Conservation (phyloP, 1,140 invertebrate genomes). For the Camponotus floridanus region DNA sequence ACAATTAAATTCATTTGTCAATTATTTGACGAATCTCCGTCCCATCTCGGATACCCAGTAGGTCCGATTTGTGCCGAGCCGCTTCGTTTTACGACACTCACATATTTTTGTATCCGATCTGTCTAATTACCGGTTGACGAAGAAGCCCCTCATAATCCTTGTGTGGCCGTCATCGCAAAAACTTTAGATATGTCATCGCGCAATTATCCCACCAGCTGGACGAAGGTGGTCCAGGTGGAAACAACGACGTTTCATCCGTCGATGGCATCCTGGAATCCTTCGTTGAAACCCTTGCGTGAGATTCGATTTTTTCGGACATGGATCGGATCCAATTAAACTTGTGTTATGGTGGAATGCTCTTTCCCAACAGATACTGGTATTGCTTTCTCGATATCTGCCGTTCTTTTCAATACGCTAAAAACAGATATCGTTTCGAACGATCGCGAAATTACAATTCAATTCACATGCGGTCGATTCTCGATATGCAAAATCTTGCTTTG, state of each 20-base stretch:
- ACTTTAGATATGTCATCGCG: constrained; percentile 66
- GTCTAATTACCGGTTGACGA: constrained; percentile 71
- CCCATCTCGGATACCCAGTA: constrained; percentile 42
- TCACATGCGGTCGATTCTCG: background rate
- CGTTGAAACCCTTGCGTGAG: background rate
- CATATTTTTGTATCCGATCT: constrained; percentile 69
- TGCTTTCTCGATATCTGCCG: constrained; percentile 26
- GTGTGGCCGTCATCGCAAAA: constrained; percentile 69
- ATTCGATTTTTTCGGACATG: background rate
- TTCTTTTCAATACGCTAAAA: background rate
- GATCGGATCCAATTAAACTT: constrained; percentile 35
- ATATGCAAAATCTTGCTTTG: constrained; percentile 38
- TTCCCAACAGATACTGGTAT: constrained; percentile 30
- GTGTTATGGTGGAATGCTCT: constrained; percentile 58
- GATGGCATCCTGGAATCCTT: constrained; percentile 19
- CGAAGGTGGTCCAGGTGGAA: constrained; percentile 51
- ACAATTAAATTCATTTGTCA: constrained; percentile 82
- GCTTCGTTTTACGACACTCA: constrained; percentile 79
- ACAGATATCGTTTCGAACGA: constrained; percentile 7
- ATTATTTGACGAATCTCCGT: constrained; percentile 77
- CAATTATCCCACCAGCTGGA: constrained; percentile 59
- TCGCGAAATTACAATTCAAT: constrained; percentile 51
- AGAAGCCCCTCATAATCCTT: constrained; percentile 20
- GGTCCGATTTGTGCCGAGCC: constrained; percentile 35
- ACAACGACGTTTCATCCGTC: constrained; percentile 51